A percentile compares a stretch with the other conserved stretches of the same genome.
Evolutionary conservation across 1,140 invertebrate species (phyloP).

Genomic region (Drosophila pectinifera): DNA sequence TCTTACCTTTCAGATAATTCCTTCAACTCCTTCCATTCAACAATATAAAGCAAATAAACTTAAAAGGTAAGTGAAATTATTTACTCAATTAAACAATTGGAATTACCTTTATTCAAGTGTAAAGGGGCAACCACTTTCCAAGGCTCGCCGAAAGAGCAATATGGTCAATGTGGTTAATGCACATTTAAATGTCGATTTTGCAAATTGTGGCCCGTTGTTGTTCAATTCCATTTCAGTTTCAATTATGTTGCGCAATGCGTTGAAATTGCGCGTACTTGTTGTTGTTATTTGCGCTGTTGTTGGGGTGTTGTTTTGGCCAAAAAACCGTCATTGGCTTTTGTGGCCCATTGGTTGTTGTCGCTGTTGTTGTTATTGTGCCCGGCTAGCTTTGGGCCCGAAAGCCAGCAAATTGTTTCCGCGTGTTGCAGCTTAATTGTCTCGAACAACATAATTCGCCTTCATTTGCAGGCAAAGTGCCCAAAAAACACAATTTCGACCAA

Average conservation of each 20-base stretch:
- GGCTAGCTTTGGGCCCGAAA: slow-evolving; percentile 50
- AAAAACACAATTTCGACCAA: slow-evolving; percentile 48
- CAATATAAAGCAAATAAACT: too few species aligned
- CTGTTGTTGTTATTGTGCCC: slow-evolving; percentile 34
- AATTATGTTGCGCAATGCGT: slow-evolving; percentile 81
- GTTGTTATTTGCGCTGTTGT: slow-evolving; percentile 27
- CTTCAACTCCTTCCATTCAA: too few species aligned
- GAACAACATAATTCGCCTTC: slow-evolving; percentile 76
- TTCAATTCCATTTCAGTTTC: slow-evolving; percentile 63
- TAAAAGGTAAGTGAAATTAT: too few species aligned
- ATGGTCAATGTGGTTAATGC: slow-evolving; percentile 59
- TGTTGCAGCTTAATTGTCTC: slow-evolving; percentile 77
- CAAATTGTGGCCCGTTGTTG: slow-evolving; percentile 72
- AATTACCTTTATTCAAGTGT: slow-evolving; percentile 3
- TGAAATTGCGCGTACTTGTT: slow-evolving; percentile 75
- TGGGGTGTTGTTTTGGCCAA: slow-evolving; percentile 46
- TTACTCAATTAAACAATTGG: too few species aligned
- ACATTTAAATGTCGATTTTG: slow-evolving; percentile 79
- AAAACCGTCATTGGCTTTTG: slow-evolving; percentile 66
- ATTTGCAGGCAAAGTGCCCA: slow-evolving; percentile 61
- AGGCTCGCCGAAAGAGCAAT: slow-evolving; percentile 29
- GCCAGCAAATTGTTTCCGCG: slow-evolving; percentile 74
- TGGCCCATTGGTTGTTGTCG: slow-evolving; percentile 11
- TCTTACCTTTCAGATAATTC: too few species aligned
- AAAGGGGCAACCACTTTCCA: slow-evolving; percentile 40